phyloP scores from a whole-genome alignment of 2,113 vertebrate genomes.

The Osmerus eperlanus region DNA sequence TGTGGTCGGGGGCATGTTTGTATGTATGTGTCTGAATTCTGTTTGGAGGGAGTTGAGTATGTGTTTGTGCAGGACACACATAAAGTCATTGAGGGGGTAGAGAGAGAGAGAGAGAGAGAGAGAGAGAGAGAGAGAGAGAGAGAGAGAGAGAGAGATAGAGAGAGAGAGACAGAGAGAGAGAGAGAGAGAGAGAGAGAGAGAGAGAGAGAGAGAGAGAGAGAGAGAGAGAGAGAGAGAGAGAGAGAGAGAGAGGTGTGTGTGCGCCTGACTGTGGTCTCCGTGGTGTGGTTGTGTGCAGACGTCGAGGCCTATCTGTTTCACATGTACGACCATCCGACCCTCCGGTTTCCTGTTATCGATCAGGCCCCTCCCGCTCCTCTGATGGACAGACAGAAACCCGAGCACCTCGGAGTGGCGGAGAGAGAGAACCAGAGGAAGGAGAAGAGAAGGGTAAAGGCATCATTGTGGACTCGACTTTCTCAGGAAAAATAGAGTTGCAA shows the following conservation, averaged over 20 bases:
- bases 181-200: slow-evolving; percentile 16
- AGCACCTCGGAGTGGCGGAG: slow-evolving; percentile 71
- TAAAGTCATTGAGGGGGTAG: not conserved
- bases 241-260: slow-evolving; percentile 12
- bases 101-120: slow-evolving; percentile 26
- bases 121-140: slow-evolving; percentile 9
- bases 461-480: slow-evolving; percentile 42
- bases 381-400: slow-evolving; percentile 91
- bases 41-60: slow-evolving; percentile 15
- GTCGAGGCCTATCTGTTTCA: slow-evolving; percentile 83
- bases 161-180: no score
- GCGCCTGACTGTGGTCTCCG: slow-evolving; percentile 45
- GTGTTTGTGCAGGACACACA: slow-evolving; percentile 1
- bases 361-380: slow-evolving; percentile 83
- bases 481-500: no score
- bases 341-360: slow-evolving; percentile 98
- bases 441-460: slow-evolving; percentile 65
- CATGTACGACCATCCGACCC: slow-evolving; percentile 93
- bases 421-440: slow-evolving; percentile 63
- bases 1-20: slow-evolving; percentile 53
- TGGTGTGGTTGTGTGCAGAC: slow-evolving; percentile 46
- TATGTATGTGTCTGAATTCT: slow-evolving; percentile 40
- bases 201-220: slow-evolving; percentile 26
- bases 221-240: slow-evolving; percentile 13
- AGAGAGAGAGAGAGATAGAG: slow-evolving; percentile 24